Evolutionary conservation across 2,797 vertebrate species (phyloP), one percentile per base, ranked within the genome.

Genomic region (Danionella dracula): DNA sequence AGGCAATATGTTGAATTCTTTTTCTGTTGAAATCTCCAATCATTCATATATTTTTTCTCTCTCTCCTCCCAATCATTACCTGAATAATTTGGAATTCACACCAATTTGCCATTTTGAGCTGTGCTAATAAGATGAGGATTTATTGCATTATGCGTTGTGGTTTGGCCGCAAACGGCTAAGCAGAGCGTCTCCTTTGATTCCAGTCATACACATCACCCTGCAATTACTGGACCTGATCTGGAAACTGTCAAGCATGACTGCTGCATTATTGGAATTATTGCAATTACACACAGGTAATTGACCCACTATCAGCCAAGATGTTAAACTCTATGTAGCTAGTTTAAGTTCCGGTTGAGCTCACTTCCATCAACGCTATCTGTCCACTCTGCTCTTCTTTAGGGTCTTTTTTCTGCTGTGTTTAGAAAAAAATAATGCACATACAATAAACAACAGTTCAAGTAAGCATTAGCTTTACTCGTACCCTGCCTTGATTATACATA

Each of bases 221-320:
- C 84, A 90, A 90, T 90, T 90, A 89, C 82, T 79, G 81, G 83
- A 84, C 81, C 83, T 84, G 84, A 84, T 88, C 87, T 87, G 85
- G 84, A 86, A 87, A 87, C 85, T 85, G 85, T 86, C 87, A 87
- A 86, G 86, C 87, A 86, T 87, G 88, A 87, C 87, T 87, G 83
- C 83, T 71, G 84, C 82, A 76, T 81, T 87, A 87, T 84, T 87
- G 85, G 85, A 87, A 85, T 89, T 86, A 87, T 88, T 88, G 86
- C 85, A 90, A 89, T 90, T 89, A 90, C 87, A 84, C 81, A 82
- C 83, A 85, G 86, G 87, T 89, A 89, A 90, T 89, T 90, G 88
- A 89, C 86, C 88, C 80, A 79, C 83, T 83, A 85, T 79, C 81
- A 86, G 78, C 81, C 84, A 85, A 81, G 84, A 85, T 88, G 85